These are phyloP conservation scores for Lagopus leucura DNA, from an alignment of 2,113 vertebrate species.

Conservation along the genomic window DNA sequence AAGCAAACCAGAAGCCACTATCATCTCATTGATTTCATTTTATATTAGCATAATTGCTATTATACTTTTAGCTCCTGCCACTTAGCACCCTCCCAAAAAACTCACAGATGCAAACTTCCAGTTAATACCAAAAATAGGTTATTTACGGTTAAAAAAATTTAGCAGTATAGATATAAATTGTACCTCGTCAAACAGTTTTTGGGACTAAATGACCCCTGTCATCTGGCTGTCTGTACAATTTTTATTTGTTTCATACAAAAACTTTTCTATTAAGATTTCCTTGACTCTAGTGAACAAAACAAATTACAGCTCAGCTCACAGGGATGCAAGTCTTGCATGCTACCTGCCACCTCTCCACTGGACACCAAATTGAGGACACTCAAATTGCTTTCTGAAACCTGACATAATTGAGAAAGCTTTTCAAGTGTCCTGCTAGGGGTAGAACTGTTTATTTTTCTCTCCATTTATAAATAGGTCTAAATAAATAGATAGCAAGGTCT, in stretches of 20 bases:
- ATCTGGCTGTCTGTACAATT: background rate
- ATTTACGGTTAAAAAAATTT: background rate
- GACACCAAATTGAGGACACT: background rate
- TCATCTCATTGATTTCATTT: background rate
- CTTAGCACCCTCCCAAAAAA: background rate
- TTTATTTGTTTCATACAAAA: background rate
- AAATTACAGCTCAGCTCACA: background rate
- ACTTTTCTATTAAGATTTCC: background rate
- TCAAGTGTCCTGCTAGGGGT: background rate
- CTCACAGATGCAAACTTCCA: background rate
- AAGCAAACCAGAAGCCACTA: background rate
- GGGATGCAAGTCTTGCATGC: background rate
- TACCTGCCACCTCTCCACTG: background rate
- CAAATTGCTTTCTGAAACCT: background rate
- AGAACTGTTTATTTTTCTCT: background rate
- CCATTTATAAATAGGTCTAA: background rate
- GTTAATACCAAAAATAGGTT: background rate
- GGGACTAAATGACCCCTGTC: background rate
- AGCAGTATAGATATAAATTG: background rate
- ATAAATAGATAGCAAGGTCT: background rate
- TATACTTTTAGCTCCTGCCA: background rate
- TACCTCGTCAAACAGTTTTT: background rate
- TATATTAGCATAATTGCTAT: background rate
- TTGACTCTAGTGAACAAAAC: background rate
- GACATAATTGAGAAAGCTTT: background rate